phyloP scores from a whole-genome alignment of 2,888 invertebrate species.

The Erynnis tages region DNA sequence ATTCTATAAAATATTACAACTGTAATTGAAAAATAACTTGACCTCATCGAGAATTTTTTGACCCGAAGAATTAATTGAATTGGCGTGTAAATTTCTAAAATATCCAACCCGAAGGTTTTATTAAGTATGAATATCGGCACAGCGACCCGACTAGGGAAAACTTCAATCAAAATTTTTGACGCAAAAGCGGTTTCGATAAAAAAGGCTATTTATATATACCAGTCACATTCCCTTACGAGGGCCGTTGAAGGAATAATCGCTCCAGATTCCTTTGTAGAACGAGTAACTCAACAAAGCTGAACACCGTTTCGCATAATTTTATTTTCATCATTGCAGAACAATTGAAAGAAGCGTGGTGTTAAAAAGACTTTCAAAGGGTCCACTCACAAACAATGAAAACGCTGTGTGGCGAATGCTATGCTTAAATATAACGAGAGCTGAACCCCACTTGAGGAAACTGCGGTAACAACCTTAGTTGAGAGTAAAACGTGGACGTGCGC shows the following conservation, averaged over 20 bases:
- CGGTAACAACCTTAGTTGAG: slow-evolving; percentile 32
- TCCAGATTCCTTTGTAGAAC: slow-evolving; percentile 2
- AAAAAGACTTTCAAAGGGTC: slow-evolving; percentile 36
- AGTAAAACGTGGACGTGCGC: slow-evolving; percentile 20
- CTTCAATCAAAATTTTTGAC: not conserved
- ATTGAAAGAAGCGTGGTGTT: slow-evolving; percentile 12
- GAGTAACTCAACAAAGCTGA: not conserved
- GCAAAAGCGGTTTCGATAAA: slow-evolving; percentile 5
- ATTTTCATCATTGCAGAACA: slow-evolving; percentile 17
- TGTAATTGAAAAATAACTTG: too few species aligned
- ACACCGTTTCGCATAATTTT: slow-evolving; percentile 13
- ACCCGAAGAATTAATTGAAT: too few species aligned
- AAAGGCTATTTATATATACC: slow-evolving; percentile 9
- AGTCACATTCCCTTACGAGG: slow-evolving; percentile 4
- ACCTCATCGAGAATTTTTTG: too few species aligned
- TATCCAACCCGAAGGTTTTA: not conserved
- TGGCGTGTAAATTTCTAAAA: too few species aligned
- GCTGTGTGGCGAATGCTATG: slow-evolving; percentile 62
- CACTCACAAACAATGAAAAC: slow-evolving; percentile 46
- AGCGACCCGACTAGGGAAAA: not conserved
- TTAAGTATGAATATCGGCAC: not conserved
- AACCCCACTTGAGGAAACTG: slow-evolving; percentile 59
- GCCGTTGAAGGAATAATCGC: slow-evolving; percentile 4
- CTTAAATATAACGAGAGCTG: slow-evolving; percentile 60
- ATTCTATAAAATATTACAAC: too few species aligned